Base-by-base conservation (phyloP, 2,888 invertebrate genomes). In the Trissoscelio sp. region DNA sequence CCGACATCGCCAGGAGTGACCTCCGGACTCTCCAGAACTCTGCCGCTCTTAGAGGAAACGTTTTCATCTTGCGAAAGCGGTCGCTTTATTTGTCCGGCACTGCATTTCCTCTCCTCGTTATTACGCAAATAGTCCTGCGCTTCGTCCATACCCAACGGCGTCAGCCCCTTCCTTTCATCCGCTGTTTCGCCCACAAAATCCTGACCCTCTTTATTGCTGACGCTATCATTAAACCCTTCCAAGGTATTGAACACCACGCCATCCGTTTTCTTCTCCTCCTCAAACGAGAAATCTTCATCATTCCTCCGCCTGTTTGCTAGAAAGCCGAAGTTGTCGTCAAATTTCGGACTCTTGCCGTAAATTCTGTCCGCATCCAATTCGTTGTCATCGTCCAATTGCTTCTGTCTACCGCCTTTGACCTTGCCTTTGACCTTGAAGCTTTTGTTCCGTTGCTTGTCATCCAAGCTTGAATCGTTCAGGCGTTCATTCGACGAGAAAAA, bases 1-100 rank as follows among this genome's bases (percentile, higher is more conserved):
- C 92, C 92, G 46, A 92, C 92, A 67, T 92, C 91, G 31, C 91
- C 91, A 0, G 91, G 89, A 0, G 88, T 90, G 3, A 91, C 90
- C 62, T 92, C 92, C 4, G 92, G 89, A 74, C 91, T 92, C 83
- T 92, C 91, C 53, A 91, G 87, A 3, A 88, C 85, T 6, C 89
- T 83, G 20, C 88, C 89, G 28, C 86, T 91, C 81, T 92, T 92
- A 42, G 91, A 86, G 7, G 91, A 89, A 57, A 88, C 88, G 31
- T 89, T 88, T 28, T 90, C 91, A 84, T 90, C 89, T 86, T 89
- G 89, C 28, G 90, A 89, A 57, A 89, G 83, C 0, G 89, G 90
- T 78, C 90, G 85, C 79, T 89, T 90, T 51, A 88, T 88, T 75
- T 88, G 89, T 4, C 88, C 92, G 14, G 85, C 88, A 85, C 89